A percentile compares a stretch with the other conserved stretches of the same genome.
These are phyloP conservation scores for Leptinotarsa tumamoca DNA, from an alignment of 2,888 invertebrate species.

Conservation along the genomic window DNA sequence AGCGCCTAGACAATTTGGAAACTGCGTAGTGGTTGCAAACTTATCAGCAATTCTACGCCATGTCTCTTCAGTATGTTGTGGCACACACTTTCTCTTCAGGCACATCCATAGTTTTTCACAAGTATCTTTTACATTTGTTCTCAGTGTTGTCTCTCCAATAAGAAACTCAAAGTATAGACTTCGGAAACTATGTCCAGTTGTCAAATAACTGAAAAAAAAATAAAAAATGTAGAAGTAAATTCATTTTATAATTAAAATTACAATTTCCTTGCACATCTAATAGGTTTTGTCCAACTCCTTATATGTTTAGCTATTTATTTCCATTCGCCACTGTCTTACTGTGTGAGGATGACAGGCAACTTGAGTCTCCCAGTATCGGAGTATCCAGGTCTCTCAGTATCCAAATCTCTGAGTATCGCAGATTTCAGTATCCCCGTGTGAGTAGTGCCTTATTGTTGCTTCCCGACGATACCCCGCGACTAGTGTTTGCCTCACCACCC, in stretches of 20 bases:
- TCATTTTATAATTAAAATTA: not conserved
- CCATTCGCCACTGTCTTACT: not conserved
- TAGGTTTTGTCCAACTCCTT: too few relatives aligned
- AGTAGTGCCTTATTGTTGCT: too few relatives aligned
- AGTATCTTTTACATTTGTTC: conserved; percentile 18
- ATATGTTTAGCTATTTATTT: too few relatives aligned
- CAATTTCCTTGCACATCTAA: too few relatives aligned
- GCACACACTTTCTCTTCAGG: conserved; percentile 18
- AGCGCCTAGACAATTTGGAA: conserved; percentile 10
- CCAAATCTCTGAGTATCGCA: too few relatives aligned
- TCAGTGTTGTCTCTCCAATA: conserved; percentile 25
- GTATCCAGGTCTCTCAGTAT: too few relatives aligned
- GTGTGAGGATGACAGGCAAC: too few relatives aligned
- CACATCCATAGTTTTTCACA: conserved; percentile 24
- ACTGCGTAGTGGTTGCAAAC: conserved; percentile 21
- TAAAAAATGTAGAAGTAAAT: not conserved
- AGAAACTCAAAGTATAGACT: conserved; percentile 19
- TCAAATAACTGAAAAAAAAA: not conserved
- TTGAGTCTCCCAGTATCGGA: too few relatives aligned
- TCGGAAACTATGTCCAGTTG: conserved; percentile 10
- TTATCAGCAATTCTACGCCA: conserved; percentile 18
- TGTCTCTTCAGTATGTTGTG: not conserved
- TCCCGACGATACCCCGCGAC: too few relatives aligned
- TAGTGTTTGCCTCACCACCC: too few relatives aligned
- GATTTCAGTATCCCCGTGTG: too few relatives aligned